Conservation (phyloP, 2,888 invertebrate species). For the Eristalis intricaria region DNA sequence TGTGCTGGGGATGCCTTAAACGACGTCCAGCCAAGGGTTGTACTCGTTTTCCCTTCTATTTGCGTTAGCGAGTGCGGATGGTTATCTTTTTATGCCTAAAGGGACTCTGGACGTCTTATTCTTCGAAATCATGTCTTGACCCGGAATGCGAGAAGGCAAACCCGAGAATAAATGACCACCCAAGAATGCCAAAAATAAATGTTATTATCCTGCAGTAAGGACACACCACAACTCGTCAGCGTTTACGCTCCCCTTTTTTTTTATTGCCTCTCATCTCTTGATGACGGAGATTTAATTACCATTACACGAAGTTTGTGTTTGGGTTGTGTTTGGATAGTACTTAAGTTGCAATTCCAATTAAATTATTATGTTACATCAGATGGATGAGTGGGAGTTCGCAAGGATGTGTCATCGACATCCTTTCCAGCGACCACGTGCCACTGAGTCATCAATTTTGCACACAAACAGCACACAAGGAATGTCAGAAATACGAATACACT, state of each 20-base stretch:
- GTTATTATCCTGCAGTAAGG: too few species aligned
- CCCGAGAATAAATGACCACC: too few species aligned
- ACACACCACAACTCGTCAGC: neutral
- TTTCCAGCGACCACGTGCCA: slow-evolving; percentile 24
- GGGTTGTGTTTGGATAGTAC: slow-evolving; percentile 24
- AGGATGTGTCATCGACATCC: slow-evolving; percentile 15
- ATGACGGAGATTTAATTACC: slow-evolving; percentile 9
- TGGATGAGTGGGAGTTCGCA: neutral
- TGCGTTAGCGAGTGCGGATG: too few species aligned
- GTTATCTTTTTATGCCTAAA: neutral
- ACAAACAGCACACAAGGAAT: neutral
- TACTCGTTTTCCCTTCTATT: too few species aligned
- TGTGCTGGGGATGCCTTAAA: too few species aligned
- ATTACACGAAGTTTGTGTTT: neutral
- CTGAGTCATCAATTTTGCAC: slow-evolving; percentile 28
- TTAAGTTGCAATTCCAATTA: slow-evolving; percentile 30
- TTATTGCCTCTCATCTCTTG: neutral
- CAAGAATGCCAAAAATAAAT: neutral
- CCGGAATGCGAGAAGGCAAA: neutral
- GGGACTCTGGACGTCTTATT: neutral
- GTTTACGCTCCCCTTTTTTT: too few species aligned
- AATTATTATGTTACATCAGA: slow-evolving; percentile 13
- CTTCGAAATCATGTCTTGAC: slow-evolving; percentile 16
- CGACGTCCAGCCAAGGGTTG: too few species aligned
- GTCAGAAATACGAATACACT: neutral